Evolutionary conservation across 2,888 invertebrate species (phyloP).

Genomic region (Fragum fragum): DNA sequence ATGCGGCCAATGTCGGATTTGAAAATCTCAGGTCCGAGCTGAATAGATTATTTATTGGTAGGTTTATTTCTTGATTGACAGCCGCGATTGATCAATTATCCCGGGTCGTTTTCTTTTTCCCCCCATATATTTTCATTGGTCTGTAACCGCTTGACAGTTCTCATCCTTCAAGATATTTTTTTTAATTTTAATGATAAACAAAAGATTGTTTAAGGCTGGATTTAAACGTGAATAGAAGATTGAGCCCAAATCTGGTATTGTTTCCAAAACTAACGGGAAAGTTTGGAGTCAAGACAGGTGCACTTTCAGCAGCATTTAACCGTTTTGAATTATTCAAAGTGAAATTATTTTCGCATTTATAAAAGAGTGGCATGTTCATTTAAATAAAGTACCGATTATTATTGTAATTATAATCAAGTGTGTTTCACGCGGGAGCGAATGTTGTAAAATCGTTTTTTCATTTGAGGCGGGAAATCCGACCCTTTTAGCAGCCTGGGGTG

Average conservation of each 20-base stretch:
- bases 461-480: background rate
- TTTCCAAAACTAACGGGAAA: background rate
- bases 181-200: too few species aligned
- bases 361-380: background rate
- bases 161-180: too few species aligned
- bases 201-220: too few species aligned
- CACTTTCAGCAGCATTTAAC: background rate
- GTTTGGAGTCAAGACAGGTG: background rate
- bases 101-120: too few species aligned
- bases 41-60: too few species aligned
- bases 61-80: too few species aligned
- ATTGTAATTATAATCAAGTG: conserved; percentile 2
- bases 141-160: too few species aligned
- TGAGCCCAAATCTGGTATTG: background rate
- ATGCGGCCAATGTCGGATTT: too few species aligned
- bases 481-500: too few species aligned
- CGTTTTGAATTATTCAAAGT: background rate
- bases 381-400: conserved; percentile 1
- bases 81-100: too few species aligned
- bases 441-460: background rate
- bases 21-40: too few species aligned
- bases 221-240: background rate
- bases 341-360: conserved; percentile 3
- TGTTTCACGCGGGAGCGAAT: background rate
- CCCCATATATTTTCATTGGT: too few species aligned